Evolutionary conservation across 2,888 invertebrate genomes (phyloP), one percentile per base, ranked within the genome.

Genomic region (Leptopilina myrica): DNA sequence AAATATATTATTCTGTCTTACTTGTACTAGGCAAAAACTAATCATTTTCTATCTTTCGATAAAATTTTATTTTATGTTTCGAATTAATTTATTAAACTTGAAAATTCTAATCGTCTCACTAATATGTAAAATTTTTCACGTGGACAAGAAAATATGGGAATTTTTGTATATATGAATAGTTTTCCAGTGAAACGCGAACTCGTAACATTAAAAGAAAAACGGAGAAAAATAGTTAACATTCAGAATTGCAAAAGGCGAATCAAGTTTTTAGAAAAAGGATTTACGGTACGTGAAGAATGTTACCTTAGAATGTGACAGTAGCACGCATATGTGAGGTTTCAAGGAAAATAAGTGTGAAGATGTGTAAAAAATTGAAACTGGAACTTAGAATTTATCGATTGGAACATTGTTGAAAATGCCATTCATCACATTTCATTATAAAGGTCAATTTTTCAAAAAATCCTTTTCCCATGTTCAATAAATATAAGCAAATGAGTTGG

Each of bases 261-360:
- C 20, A 26, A 56, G 53, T 8, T 12, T 33, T 65, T 53, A 69
- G 69, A 69, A 69, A 69, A 69, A 69, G 49, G 49, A 26, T 53
- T 26, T 53, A 20, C 33, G 53, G 53, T 53, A 56, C 26, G 53
- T 14, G 7, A 6, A 53, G 33, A 69, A 69, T 69, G 20, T 69
- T 67, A 33, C 26, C 6, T 46, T 6, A 53, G 69, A 69, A 69
- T 69, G 69, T 69, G 53, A 69, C 69, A 69, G 69, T 69, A 26
- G 69, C 69, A 69, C 69, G 69, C 69, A 69, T 33, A 33, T 69
- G 69, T 33, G 26, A 56, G 26, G 26, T 53, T 69, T 33, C 69
- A 56, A 69, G 69, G 69, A 69, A 69, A 69, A 69, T 33, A 69
- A 69, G 69, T 69, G 69, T 69, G 69, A 69, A 69, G 69, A 56